These are phyloP conservation scores for Pteronotus mesoamericanus DNA, from an alignment of 2,797 vertebrate genomes.

Conservation along the genomic window DNA sequence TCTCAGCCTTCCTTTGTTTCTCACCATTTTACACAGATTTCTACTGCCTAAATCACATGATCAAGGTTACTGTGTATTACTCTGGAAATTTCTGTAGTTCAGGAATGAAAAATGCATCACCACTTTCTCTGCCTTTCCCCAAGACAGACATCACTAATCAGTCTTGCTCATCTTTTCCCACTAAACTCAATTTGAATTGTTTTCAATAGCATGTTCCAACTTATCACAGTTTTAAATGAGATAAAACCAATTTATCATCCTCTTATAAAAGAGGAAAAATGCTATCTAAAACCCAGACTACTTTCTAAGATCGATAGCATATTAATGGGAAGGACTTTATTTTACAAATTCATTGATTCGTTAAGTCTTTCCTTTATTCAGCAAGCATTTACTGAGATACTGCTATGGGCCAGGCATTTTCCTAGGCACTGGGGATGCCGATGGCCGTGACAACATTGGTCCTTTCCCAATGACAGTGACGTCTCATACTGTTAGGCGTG, in stretches of 20 bases:
- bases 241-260: neutral
- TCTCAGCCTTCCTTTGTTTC: neutral
- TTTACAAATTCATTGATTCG: neutral
- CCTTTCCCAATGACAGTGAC: neutral
- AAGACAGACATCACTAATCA: neutral
- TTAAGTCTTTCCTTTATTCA: neutral
- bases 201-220: neutral
- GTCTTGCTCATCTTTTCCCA: neutral
- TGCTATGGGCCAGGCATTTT: neutral
- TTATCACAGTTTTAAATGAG: neutral
- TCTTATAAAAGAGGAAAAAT: neutral
- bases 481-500: neutral
- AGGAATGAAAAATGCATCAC: neutral
- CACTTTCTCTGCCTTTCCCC: neutral
- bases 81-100: neutral
- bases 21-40: neutral
- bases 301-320: neutral
- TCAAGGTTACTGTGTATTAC: neutral
- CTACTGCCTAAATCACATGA: neutral
- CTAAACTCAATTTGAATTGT: neutral
- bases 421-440: neutral
- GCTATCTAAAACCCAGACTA: neutral
- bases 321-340: neutral
- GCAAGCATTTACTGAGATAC: neutral
- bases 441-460: neutral